Evolutionary conservation across 2,797 vertebrate species (phyloP).

Genomic region (Pangasius macronema): DNA sequence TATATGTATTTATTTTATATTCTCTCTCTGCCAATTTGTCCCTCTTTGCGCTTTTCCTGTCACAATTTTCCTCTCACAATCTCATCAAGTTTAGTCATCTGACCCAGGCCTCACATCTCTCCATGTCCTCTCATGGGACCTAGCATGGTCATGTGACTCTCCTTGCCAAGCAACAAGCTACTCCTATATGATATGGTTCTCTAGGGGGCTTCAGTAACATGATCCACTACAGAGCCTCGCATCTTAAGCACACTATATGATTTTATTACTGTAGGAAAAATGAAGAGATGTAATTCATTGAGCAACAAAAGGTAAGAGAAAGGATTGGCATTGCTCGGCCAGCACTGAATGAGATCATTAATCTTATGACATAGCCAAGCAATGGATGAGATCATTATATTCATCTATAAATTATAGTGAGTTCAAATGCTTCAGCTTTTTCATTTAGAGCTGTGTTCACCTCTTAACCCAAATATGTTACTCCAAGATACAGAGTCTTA

Average conservation of each 20-base stretch:
- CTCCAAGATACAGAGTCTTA: constrained; percentile 8
- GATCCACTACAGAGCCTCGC: constrained; percentile 29
- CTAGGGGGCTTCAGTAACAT: constrained; percentile 41
- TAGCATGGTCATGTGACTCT: constrained; percentile 62
- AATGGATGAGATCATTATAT: constrained; percentile 43
- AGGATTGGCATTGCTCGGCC: constrained; percentile 41
- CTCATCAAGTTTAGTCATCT: constrained; percentile 67
- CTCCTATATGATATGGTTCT: constrained; percentile 39
- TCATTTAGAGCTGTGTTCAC: constrained; percentile 26
- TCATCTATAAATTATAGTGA: constrained; percentile 47
- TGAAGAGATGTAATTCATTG: constrained; percentile 30
- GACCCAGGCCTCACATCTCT: constrained; percentile 56
- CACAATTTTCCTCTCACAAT: constrained; percentile 56
- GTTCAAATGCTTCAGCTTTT: constrained; percentile 44
- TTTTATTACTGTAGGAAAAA: constrained; percentile 36
- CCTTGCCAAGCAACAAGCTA: constrained; percentile 67
- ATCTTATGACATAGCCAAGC: constrained; percentile 37
- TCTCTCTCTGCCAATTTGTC: constrained; percentile 33
- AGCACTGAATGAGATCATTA: constrained; percentile 46
- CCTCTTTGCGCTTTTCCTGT: constrained; percentile 16
- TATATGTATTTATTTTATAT: constrained; percentile 4
- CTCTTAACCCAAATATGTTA: constrained; percentile 20
- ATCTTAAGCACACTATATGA: constrained; percentile 26
- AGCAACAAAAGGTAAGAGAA: constrained; percentile 34
- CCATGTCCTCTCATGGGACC: constrained; percentile 59